Evolutionary conservation across 2,888 invertebrate species (phyloP), one percentile per base, ranked within the genome.

Genomic region (Gerosis bhagava): DNA sequence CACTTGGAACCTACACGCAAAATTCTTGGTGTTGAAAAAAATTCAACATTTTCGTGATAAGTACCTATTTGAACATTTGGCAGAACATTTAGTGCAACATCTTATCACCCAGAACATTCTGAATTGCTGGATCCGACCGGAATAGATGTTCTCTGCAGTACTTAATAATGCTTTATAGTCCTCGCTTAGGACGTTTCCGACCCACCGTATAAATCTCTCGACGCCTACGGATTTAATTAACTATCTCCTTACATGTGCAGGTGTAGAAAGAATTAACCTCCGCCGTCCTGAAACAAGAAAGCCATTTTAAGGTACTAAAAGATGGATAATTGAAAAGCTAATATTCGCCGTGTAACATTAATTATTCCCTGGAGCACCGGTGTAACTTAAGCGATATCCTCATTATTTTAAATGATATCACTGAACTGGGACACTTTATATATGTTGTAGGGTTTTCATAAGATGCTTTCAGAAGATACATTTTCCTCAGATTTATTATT

Each of bases 251-350:
- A 61, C 62, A 55, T 53, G 62, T 63, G 65, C 75, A 63, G 61
- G 68, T 67, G 66, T 64, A 69, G 72, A 76, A 77, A 77, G 74
- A 75, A 78, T 77, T 70, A 72, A 50, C 59, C 60, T 57, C 57
- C n/a, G n/a, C 55, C 57, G 55, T 57, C 53, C 58, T 58, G 74
- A 61, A 77, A 77, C 77, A 66, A 60, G 73, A 79, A 73, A 74
- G 63, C 77, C 75, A 69, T 80, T 77, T 75, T 73, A 69, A 77
- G 76, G 71, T 70, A 78, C 75, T 83, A 83, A 82, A 82, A 84
- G 74, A 76, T 70, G 73, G 69, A 76, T 84, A 86, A 84, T 86
- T 84, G 83, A 80, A 83, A 83, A 84, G 83, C 83, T 86, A 84
- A 86, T 84, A 83, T 82, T 77, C 82, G 72, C 69, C 75, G 74